Base-by-base conservation (phyloP, 2,113 vertebrate genomes). In the Mobula hypostoma region DNA sequence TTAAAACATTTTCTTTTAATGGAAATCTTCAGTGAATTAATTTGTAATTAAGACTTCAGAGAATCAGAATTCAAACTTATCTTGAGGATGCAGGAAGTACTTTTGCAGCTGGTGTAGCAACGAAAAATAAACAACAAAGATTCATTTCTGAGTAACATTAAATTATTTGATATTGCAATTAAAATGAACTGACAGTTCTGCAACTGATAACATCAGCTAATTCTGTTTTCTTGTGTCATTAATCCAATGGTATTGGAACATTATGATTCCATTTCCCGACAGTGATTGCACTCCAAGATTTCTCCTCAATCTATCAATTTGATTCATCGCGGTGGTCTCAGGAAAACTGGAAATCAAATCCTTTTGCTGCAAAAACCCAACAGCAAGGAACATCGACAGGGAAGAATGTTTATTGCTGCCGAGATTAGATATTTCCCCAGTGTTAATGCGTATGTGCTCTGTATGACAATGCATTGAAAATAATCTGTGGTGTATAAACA, bases 161-260 rank as follows among this genome's bases (percentile, higher is more conserved):
- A 92, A 74, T 14, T 93, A 74, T 93, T 74, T 74, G 68, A 93
- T 74, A 27, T 93, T 56, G 70, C 36, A 93, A 40, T 74, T 74
- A 56, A 48, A 74, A 74, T 27, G 21, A 74, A 17, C 68, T 48
- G 90, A 74, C 19, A 29, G 68, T 32, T 36, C 70, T 74, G 68
- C 36, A 40, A 29, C 74, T 48, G 66, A 74, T 93, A 48, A 27
- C 70, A 40, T 93, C 70, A 74, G 40, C 68, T 56, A 48, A 72
- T 21, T 40, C 21, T 56, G 9, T 74, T 93, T 32, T 24, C 11
- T 93, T 74, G 68, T 74, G 66, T 66, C n/a, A 90, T 90, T 63
- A 32, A 32, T 61, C 61, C 61, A 68, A 15, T 90, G 15, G 29
- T 66, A 32, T 90, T 21, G 29, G 29, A 90, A 66, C 14, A 66